Conservation (phyloP, 2,888 invertebrate genomes). For the Galerucella nymphaeae region DNA sequence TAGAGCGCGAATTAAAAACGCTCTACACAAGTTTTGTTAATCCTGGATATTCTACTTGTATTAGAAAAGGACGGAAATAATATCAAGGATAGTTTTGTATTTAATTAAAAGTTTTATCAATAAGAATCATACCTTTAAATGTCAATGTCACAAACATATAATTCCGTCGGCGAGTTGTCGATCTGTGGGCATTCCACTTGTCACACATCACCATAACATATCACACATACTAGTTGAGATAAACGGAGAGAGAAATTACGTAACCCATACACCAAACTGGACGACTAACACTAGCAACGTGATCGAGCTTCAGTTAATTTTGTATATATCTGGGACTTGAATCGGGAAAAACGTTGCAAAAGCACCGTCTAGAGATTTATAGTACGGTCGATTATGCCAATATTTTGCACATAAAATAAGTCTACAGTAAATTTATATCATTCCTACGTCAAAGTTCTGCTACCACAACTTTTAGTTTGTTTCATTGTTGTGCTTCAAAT, state of each 20-base stretch:
- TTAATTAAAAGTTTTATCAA: not conserved
- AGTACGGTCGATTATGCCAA: slow-evolving; percentile 4
- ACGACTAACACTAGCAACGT: slow-evolving; percentile 36
- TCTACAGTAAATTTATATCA: not conserved
- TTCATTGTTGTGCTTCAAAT: too few relatives aligned
- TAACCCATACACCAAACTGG: slow-evolving; percentile 51
- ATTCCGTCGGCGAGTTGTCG: slow-evolving; percentile 29
- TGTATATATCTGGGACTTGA: slow-evolving; percentile 63
- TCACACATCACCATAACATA: slow-evolving; percentile 37
- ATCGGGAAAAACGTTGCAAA: slow-evolving; percentile 46
- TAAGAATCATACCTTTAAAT: slow-evolving; percentile 22
- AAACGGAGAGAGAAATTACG: slow-evolving; percentile 21
- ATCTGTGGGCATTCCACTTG: slow-evolving; percentile 39
- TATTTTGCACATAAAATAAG: not conserved
- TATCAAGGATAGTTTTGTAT: not conserved
- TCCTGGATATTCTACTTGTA: not conserved
- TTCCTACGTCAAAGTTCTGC: too few relatives aligned
- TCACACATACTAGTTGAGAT: slow-evolving; percentile 48
- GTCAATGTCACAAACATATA: slow-evolving; percentile 37
- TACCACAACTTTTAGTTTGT: too few relatives aligned
- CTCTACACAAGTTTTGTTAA: too few relatives aligned
- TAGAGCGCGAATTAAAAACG: too few relatives aligned
- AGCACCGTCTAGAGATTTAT: slow-evolving; percentile 9
- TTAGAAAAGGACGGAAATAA: not conserved
- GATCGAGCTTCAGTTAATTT: slow-evolving; percentile 63